These are phyloP conservation scores for Syritta pipiens DNA, from an alignment of 2,888 invertebrate species.

Conservation along the genomic window DNA sequence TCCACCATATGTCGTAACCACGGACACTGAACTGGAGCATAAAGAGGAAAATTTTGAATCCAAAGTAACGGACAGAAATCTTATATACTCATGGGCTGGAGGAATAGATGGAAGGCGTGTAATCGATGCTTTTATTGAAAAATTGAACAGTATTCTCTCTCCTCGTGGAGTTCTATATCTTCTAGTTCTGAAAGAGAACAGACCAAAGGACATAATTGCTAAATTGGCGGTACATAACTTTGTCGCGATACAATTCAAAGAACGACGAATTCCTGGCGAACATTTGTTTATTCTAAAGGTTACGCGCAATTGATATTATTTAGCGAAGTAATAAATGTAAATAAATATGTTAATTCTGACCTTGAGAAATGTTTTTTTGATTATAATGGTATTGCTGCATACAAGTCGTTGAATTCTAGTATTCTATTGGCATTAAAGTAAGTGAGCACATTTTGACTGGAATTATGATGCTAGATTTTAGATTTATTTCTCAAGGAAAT, in stretches of 20 bases:
- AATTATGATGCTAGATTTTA: no score
- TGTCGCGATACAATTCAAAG: slow-evolving; percentile 82
- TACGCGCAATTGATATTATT: slow-evolving; percentile 59
- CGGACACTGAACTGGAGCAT: slow-evolving; percentile 84
- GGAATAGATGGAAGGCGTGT: slow-evolving; percentile 88
- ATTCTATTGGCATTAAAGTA: no score
- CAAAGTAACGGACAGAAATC: slow-evolving; percentile 59
- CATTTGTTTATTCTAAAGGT: slow-evolving; percentile 90
- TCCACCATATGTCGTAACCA: slow-evolving; percentile 98
- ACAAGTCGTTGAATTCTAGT: no score
- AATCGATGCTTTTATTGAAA: slow-evolving; percentile 86
- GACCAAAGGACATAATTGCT: slow-evolving; percentile 85
- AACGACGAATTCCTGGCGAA: slow-evolving; percentile 92
- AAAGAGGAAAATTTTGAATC: slow-evolving; percentile 63
- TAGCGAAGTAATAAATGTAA: not conserved
- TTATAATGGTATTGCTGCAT: no score
- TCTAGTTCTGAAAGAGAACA: slow-evolving; percentile 93
- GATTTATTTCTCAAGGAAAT: no score
- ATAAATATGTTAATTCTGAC: no score
- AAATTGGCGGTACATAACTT: slow-evolving; percentile 83
- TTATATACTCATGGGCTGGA: slow-evolving; percentile 85
- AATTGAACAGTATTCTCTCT: slow-evolving; percentile 86
- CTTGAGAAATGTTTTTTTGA: no score
- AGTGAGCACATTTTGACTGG: no score
- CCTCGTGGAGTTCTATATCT: slow-evolving; percentile 90